Percentiles rank a stretch among this genome's conserved stretches.
Evolutionary conservation across 2,888 invertebrate species (phyloP).

Genomic region (Coelogynopora nodosa): DNA sequence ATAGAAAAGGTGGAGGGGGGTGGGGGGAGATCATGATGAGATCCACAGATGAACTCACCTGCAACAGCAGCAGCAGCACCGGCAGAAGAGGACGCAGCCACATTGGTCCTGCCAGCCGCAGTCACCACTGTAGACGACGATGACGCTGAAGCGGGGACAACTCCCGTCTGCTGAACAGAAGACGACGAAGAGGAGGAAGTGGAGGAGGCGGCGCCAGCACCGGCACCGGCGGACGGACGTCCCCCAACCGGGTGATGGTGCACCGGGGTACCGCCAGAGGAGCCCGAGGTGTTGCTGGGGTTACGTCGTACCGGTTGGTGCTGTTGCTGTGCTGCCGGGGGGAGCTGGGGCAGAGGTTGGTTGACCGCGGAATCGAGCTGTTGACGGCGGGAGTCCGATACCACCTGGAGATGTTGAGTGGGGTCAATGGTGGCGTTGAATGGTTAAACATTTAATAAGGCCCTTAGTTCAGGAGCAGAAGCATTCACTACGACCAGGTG

Average conservation of each 20-base stretch:
- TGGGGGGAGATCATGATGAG: not conserved
- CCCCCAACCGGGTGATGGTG: not conserved
- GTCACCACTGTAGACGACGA: not conserved
- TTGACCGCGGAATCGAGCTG: slow-evolving; percentile 8
- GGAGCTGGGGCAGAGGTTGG: not conserved
- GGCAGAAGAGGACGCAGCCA: not conserved
- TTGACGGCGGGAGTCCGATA: slow-evolving; percentile 17
- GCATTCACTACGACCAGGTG: no score
- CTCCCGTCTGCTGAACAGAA: no score
- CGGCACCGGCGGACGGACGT: not conserved
- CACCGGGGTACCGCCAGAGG: not conserved
- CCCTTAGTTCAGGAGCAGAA: no score
- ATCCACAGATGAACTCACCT: not conserved
- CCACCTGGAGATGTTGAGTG: not conserved
- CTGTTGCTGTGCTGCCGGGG: not conserved
- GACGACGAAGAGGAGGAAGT: not conserved
- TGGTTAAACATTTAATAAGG: no score
- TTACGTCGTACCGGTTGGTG: not conserved
- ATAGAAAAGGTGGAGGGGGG: no score
- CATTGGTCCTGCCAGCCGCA: not conserved
- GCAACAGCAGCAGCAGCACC: not conserved
- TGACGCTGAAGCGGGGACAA: not conserved
- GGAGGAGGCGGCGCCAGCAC: not conserved
- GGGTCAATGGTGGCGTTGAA: no score
- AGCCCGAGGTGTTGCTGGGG: not conserved